A percentile compares a stretch with the other conserved stretches of the same genome.
phyloP scores from a whole-genome alignment of 2,113 vertebrate genomes.

The Lampris megalopsis region DNA sequence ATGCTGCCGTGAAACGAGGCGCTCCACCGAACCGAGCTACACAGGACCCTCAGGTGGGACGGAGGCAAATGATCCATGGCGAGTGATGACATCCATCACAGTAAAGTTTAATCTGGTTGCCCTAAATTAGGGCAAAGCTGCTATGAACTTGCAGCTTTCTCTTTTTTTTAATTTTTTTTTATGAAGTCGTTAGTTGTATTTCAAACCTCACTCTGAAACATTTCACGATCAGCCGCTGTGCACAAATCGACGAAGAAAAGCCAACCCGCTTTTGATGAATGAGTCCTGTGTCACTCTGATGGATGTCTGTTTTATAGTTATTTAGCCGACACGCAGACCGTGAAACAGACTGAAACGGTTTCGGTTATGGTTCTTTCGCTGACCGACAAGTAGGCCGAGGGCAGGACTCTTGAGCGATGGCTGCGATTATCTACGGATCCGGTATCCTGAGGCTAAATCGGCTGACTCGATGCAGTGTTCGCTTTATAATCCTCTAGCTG shows the following conservation, averaged over 20 bases:
- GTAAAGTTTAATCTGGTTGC: not conserved
- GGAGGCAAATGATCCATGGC: not conserved
- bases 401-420: not conserved
- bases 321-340: not conserved
- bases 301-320: not conserved
- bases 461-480: too few species aligned
- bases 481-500: not conserved
- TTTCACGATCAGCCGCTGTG: conserved; percentile 1
- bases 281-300: not conserved
- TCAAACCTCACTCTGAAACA: not conserved
- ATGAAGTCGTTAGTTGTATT: conserved; percentile 1
- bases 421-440: too few species aligned
- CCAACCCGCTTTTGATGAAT: not conserved
- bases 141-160: not conserved
- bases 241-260: conserved; percentile 7
- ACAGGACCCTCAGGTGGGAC: not conserved
- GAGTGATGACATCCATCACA: not conserved
- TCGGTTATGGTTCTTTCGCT: too few species aligned
- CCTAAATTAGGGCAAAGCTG: not conserved
- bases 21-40: too few species aligned
- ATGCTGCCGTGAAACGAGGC: too few species aligned
- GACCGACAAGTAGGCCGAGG: not conserved
- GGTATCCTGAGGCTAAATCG: too few species aligned
- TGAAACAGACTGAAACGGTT: not conserved
- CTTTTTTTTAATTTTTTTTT: not conserved